These are phyloP conservation scores for Hemibagrus guttatus DNA, from an alignment of 2,797 vertebrate genomes.

Conservation along the genomic window DNA sequence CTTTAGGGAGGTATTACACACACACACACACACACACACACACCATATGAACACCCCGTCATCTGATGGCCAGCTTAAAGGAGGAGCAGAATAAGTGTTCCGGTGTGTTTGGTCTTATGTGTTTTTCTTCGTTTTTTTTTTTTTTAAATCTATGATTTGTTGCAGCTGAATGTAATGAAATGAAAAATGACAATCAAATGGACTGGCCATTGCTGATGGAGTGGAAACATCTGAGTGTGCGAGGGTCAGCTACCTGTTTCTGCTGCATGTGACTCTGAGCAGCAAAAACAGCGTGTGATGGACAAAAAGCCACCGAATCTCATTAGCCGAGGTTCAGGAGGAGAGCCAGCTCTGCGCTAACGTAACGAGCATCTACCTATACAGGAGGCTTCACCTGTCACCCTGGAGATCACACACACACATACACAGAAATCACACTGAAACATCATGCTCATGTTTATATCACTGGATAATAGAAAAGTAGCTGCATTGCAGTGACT, in stretches of 20 bases:
- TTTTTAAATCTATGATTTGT: neutral
- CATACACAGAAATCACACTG: neutral
- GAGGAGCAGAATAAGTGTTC: too few relatives aligned
- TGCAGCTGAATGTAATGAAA: neutral
- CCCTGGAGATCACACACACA: neutral
- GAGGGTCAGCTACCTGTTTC: slow-evolving; percentile 30
- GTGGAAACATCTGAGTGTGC: neutral
- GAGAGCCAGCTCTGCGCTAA: slow-evolving; percentile 21
- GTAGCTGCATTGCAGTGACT: neutral
- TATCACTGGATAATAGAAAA: neutral
- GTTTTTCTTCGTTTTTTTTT: too few relatives aligned
- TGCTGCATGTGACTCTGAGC: slow-evolving; percentile 27
- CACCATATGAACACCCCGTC: neutral
- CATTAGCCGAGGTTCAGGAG: slow-evolving; percentile 47
- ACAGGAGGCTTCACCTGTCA: slow-evolving; percentile 56
- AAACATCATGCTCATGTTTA: neutral
- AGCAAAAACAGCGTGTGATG: slow-evolving; percentile 32
- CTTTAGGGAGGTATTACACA: neutral
- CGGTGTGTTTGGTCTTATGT: too few relatives aligned
- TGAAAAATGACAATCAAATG: neutral
- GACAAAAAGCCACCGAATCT: slow-evolving; percentile 68
- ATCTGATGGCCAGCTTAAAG: too few relatives aligned
- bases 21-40: too few relatives aligned
- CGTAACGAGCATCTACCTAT: slow-evolving; percentile 47
- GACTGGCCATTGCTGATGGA: slow-evolving; percentile 4